These are phyloP conservation scores for Natator depressus DNA, from an alignment of 2,113 vertebrate genomes.

Conservation along the genomic window DNA sequence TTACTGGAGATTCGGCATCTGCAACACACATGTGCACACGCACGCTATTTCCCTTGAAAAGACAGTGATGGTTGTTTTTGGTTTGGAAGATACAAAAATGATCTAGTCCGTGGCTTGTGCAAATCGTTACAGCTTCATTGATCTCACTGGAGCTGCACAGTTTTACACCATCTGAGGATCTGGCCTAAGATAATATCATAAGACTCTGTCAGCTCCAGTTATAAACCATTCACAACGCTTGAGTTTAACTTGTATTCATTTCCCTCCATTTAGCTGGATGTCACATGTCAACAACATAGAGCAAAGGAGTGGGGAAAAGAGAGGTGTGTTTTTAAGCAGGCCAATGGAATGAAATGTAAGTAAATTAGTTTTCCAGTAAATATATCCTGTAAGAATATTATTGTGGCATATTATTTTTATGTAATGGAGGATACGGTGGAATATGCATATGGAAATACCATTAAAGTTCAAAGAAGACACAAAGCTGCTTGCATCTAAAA, in stretches of 20 bases:
- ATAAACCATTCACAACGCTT: not conserved
- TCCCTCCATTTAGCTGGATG: not conserved
- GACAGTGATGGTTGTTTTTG: not conserved
- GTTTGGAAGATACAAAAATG: not conserved
- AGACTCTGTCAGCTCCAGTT: not conserved
- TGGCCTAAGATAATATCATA: not conserved
- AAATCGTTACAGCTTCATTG: not conserved
- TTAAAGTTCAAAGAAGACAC: not conserved
- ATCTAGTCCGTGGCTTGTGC: not conserved
- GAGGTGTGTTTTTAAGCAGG: not conserved
- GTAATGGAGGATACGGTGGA: not conserved
- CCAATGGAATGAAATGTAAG: not conserved
- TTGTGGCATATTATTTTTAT: not conserved
- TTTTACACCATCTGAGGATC: not conserved
- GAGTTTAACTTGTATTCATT: not conserved
- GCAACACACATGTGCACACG: not conserved
- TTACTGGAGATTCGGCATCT: constrained; percentile 5
- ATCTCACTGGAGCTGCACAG: rapidly evolving
- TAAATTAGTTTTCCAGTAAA: not conserved
- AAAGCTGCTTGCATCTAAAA: not conserved
- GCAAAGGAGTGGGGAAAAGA: not conserved
- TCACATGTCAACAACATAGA: not conserved
- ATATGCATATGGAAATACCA: not conserved
- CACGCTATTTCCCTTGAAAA: not conserved
- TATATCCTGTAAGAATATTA: not conserved